Evolutionary conservation across 1,140 invertebrate species (phyloP).

Genomic region (Cyrtorhinus lividipennis): DNA sequence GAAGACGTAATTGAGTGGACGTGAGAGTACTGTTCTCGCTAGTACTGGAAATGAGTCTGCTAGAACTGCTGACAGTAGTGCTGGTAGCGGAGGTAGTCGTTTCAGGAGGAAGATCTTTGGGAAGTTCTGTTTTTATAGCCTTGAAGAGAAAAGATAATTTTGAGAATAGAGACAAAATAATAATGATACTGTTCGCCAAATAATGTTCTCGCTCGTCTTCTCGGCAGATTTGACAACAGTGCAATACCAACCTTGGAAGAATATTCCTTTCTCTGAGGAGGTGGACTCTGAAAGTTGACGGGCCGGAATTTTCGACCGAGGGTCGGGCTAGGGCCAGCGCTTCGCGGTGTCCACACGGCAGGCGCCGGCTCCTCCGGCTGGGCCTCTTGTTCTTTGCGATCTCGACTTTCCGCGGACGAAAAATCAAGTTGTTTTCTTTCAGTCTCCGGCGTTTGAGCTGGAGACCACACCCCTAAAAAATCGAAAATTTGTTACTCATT

Average conservation of each 20-base stretch:
- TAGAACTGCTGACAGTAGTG: neutral
- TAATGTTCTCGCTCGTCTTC: no score
- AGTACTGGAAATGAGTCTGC: slow-evolving; percentile 19
- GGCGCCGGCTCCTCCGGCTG: slow-evolving; percentile 33
- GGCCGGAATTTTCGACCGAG: slow-evolving; percentile 55
- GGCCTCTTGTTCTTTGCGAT: slow-evolving; percentile 14
- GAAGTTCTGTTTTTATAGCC: no score
- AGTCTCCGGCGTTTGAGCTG: slow-evolving; percentile 27
- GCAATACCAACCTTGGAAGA: neutral
- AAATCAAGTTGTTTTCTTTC: slow-evolving; percentile 23
- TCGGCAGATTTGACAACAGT: no score
- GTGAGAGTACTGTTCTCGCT: slow-evolving; percentile 20
- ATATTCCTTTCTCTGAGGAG: slow-evolving; percentile 36
- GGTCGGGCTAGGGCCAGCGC: slow-evolving; percentile 44
- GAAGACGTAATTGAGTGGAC: slow-evolving; percentile 39
- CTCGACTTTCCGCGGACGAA: slow-evolving; percentile 10
- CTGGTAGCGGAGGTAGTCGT: neutral
- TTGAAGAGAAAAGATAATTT: no score
- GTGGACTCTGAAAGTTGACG: slow-evolving; percentile 57
- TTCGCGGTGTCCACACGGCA: slow-evolving; percentile 58
- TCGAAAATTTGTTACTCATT: no score
- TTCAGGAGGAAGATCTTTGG: slow-evolving; percentile 15
- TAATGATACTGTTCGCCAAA: neutral
- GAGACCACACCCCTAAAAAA: slow-evolving; percentile 35
- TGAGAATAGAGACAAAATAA: no score